Conservation (phyloP, 2,888 invertebrate species). For the Melieria crassipennis region DNA sequence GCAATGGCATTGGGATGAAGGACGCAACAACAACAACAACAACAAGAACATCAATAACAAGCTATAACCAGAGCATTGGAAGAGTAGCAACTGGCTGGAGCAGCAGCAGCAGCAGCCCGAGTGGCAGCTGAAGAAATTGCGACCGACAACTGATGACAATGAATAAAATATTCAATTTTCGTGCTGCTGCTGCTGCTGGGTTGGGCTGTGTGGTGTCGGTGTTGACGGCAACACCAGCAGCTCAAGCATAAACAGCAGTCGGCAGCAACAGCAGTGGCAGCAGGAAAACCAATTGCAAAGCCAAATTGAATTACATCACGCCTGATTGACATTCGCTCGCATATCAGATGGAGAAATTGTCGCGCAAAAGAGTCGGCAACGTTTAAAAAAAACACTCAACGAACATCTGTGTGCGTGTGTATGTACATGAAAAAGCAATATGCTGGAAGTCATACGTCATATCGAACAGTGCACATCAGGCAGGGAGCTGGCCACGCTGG, state of each 20-base stretch:
- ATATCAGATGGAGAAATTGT: slow-evolving; percentile 28
- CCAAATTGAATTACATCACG: slow-evolving; percentile 38
- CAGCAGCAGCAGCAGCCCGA: neutral
- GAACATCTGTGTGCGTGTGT: too few relatives aligned
- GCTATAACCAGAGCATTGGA: neutral
- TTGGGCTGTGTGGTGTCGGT: too few relatives aligned
- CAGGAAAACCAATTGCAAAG: slow-evolving; percentile 35
- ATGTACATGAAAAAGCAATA: too few relatives aligned
- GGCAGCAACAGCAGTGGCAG: too few relatives aligned
- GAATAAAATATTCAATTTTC: slow-evolving; percentile 7
- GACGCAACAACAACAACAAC: neutral
- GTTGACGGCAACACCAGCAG: too few relatives aligned
- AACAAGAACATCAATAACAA: neutral
- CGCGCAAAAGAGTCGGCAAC: neutral
- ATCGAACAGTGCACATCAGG: too few relatives aligned
- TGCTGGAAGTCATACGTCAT: too few relatives aligned
- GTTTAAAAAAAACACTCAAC: too few relatives aligned
- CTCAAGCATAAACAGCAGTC: too few relatives aligned
- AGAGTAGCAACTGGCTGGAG: neutral
- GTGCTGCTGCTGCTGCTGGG: neutral
- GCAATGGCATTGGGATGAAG: too few relatives aligned
- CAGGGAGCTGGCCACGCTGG: too few relatives aligned
- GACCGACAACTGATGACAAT: slow-evolving; percentile 1
- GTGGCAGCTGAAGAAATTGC: neutral
- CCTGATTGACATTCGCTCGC: slow-evolving; percentile 28